A percentile compares a stretch with the other conserved stretches of the same genome.
These are phyloP conservation scores for Thermophis baileyi DNA, from an alignment of 2,113 vertebrate genomes.

Conservation along the genomic window DNA sequence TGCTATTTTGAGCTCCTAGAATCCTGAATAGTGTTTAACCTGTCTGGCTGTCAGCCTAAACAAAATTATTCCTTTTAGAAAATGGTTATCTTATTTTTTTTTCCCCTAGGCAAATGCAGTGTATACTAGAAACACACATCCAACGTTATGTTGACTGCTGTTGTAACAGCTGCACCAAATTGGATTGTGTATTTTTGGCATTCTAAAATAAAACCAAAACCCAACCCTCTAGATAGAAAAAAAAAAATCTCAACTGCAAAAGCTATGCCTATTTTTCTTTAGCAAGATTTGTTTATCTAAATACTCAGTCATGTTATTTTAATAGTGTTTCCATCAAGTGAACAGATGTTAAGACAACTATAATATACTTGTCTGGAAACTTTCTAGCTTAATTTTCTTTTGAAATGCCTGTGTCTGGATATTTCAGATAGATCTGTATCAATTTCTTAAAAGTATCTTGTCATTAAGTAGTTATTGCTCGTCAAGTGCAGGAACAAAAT, in stretches of 20 bases:
- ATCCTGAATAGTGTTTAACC: neutral
- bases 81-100: neutral
- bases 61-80: neutral
- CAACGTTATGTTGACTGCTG: neutral
- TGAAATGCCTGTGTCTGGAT: neutral
- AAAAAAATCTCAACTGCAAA: neutral
- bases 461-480: too few species aligned
- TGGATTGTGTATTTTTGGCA: neutral
- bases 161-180: neutral
- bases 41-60: neutral
- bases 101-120: neutral
- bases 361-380: neutral
- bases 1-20: neutral
- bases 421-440: neutral
- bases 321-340: neutral
- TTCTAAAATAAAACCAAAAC: neutral
- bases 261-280: neutral
- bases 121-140: neutral
- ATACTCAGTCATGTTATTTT: neutral
- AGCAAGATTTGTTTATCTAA: neutral
- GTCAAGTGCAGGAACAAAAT: slow-evolving; percentile 1
- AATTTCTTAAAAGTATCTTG: neutral
- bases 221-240: neutral
- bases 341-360: neutral
- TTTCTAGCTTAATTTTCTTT: neutral